Percentiles rank a stretch among this genome's conserved stretches.
Evolutionary conservation across 1,140 invertebrate species (phyloP).

Genomic region (Drosophila dunni): DNA sequence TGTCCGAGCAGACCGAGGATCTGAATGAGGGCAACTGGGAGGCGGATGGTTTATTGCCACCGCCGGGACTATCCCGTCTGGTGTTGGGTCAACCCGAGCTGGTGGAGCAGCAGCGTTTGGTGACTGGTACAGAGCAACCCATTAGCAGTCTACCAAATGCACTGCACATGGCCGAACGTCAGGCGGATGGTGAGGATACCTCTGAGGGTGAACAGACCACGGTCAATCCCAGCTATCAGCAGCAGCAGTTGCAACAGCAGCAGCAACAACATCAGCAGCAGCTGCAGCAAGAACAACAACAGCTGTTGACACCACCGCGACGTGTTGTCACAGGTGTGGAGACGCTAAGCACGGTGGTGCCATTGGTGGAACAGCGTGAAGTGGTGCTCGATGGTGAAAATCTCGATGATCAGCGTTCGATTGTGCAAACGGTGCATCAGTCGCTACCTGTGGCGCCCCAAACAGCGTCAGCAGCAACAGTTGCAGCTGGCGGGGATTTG

Average conservation of each 20-base stretch:
- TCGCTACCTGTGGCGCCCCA: constrained; percentile 10
- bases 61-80: constrained; percentile 87
- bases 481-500: neutral
- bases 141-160: constrained; percentile 77
- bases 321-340: constrained; percentile 70
- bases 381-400: constrained; percentile 87
- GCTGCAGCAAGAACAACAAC: constrained; percentile 58
- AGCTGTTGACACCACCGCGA: constrained; percentile 32
- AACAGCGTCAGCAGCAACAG: constrained; percentile 12
- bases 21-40: constrained; percentile 60
- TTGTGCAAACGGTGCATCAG: neutral
- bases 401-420: constrained; percentile 84
- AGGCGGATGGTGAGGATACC: constrained; percentile 83
- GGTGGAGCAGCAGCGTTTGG: constrained; percentile 84
- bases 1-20: constrained; percentile 86
- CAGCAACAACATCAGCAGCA: constrained; percentile 34
- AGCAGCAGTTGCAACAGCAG: constrained; percentile 22
- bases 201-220: constrained; percentile 62
- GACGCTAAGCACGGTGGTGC: constrained; percentile 30
- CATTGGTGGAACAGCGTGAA: constrained; percentile 85
- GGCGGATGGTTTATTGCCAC: constrained; percentile 84
- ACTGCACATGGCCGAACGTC: constrained; percentile 74
- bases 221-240: neutral
- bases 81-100: constrained; percentile 88
- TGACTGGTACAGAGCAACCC: constrained; percentile 78